A percentile compares a stretch with the other conserved stretches of the same genome.
phyloP scores from a whole-genome alignment of 2,797 vertebrate genomes.

The Thalassophryne amazonica region DNA sequence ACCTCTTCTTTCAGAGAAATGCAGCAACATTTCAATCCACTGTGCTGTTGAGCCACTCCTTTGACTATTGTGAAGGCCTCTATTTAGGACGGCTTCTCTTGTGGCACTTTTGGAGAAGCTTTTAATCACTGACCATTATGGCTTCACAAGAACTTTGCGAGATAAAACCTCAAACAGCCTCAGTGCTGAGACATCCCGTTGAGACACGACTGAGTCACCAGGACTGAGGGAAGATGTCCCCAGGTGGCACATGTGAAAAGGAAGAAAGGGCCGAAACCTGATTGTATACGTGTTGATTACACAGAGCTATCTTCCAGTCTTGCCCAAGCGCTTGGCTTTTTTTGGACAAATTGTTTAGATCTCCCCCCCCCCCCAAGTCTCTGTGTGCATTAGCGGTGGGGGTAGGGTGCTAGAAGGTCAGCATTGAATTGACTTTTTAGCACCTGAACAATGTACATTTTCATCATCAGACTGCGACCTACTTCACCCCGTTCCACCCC shows the following conservation, averaged over 20 bases:
- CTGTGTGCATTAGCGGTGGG: too few species aligned
- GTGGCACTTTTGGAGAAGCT: slow-evolving; percentile 57
- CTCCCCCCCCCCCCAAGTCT: too few species aligned
- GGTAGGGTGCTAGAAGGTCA: slow-evolving; percentile 25
- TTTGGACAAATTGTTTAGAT: slow-evolving; percentile 57
- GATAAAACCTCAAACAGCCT: slow-evolving; percentile 63
- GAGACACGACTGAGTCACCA: slow-evolving; percentile 65
- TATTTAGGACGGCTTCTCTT: slow-evolving; percentile 69
- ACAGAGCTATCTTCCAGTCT: slow-evolving; percentile 78
- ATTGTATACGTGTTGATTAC: slow-evolving; percentile 76
- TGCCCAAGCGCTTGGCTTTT: slow-evolving; percentile 73
- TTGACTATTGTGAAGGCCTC: slow-evolving; percentile 45
- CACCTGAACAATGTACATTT: slow-evolving; percentile 65
- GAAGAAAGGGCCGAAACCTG: slow-evolving; percentile 66
- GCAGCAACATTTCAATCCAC: slow-evolving; percentile 16
- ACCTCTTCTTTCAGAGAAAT: slow-evolving; percentile 8
- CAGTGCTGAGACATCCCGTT: slow-evolving; percentile 53
- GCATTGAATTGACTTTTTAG: slow-evolving; percentile 56
- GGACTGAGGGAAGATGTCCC: slow-evolving; percentile 69
- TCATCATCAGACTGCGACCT: slow-evolving; percentile 40
- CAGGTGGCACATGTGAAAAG: slow-evolving; percentile 62
- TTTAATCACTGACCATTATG: slow-evolving; percentile 62
- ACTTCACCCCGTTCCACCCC: not conserved
- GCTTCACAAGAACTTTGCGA: slow-evolving; percentile 60
- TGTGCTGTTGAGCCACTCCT: slow-evolving; percentile 23